phyloP scores from a whole-genome alignment of 1,140 invertebrate species.

The Drosophila tropicalis region DNA sequence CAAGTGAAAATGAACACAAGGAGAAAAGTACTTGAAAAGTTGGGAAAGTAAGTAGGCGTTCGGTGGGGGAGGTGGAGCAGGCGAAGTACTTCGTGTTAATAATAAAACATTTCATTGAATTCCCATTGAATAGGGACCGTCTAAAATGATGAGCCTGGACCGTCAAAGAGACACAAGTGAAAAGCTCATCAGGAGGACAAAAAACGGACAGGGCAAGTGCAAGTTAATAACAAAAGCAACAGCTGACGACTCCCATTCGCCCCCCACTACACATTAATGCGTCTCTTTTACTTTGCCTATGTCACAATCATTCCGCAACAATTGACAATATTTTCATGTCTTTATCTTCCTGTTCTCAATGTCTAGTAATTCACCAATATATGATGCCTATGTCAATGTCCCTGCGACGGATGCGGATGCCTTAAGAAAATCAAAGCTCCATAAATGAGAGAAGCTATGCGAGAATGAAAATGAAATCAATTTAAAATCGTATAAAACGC shows the following conservation, averaged over 20 bases:
- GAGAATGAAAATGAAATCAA: slow-evolving; percentile 74
- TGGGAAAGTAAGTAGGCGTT: background rate
- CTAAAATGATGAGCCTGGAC: slow-evolving; percentile 25
- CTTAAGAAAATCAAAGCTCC: slow-evolving; percentile 57
- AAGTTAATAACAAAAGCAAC: slow-evolving; percentile 37
- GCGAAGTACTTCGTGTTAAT: slow-evolving; percentile 42
- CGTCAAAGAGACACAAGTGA: background rate
- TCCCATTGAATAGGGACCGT: slow-evolving; percentile 34
- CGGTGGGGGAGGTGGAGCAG: background rate
- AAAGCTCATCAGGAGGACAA: slow-evolving; percentile 25
- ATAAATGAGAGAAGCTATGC: slow-evolving; percentile 47
- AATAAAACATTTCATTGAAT: slow-evolving; percentile 72
- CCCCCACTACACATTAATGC: background rate
- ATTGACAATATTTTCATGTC: slow-evolving; percentile 35
- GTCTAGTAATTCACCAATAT: slow-evolving; percentile 17
- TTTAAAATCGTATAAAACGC: slow-evolving; percentile 79
- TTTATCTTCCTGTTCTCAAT: slow-evolving; percentile 46
- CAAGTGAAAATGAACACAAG: slow-evolving; percentile 31
- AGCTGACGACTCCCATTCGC: slow-evolving; percentile 48
- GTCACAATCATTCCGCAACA: slow-evolving; percentile 3
- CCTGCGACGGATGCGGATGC: slow-evolving; percentile 29
- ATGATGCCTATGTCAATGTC: too few species aligned
- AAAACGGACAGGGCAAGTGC: background rate
- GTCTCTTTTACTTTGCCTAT: background rate
- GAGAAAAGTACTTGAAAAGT: slow-evolving; percentile 24